phyloP scores from a whole-genome alignment of 2,888 invertebrate genomes.

The Syrista parreyssii region DNA sequence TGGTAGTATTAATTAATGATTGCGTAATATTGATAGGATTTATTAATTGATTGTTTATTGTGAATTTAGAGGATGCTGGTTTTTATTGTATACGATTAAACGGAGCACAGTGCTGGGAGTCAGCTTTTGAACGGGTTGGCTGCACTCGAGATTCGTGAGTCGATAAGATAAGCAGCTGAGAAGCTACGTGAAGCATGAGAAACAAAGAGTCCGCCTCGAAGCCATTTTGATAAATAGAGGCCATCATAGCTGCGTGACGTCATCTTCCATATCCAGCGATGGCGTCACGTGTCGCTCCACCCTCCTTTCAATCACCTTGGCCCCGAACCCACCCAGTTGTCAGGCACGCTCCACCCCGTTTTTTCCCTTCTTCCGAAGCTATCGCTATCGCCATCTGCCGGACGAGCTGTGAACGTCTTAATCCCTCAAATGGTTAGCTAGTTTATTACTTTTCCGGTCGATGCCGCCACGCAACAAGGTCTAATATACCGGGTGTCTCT shows the following conservation, averaged over 20 bases:
- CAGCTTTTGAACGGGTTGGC: not conserved
- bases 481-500: conserved; percentile 36
- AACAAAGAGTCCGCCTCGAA: conserved; percentile 55
- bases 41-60: not conserved
- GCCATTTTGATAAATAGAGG: conserved; percentile 73
- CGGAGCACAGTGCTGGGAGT: not conserved
- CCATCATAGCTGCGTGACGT: conserved; percentile 71
- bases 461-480: conserved; percentile 57
- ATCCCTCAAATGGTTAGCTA: conserved; percentile 50
- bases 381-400: conserved; percentile 64
- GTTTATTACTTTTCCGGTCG: conserved; percentile 57
- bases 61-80: not conserved
- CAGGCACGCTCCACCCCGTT: conserved; percentile 65
- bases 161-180: not conserved
- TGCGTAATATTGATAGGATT: not conserved
- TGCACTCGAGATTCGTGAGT: not conserved
- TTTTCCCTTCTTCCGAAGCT: conserved; percentile 51
- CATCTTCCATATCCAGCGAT: conserved; percentile 62
- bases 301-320: conserved; percentile 72
- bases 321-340: conserved; percentile 67
- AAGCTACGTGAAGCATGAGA: conserved; percentile 18
- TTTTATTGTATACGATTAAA: not conserved
- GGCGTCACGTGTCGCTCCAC: conserved; percentile 70
- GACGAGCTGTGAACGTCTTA: conserved; percentile 49
- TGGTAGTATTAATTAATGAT: not conserved